These are phyloP conservation scores for Ciconia maguari DNA, from an alignment of 2,113 vertebrate genomes.

Conservation along the genomic window DNA sequence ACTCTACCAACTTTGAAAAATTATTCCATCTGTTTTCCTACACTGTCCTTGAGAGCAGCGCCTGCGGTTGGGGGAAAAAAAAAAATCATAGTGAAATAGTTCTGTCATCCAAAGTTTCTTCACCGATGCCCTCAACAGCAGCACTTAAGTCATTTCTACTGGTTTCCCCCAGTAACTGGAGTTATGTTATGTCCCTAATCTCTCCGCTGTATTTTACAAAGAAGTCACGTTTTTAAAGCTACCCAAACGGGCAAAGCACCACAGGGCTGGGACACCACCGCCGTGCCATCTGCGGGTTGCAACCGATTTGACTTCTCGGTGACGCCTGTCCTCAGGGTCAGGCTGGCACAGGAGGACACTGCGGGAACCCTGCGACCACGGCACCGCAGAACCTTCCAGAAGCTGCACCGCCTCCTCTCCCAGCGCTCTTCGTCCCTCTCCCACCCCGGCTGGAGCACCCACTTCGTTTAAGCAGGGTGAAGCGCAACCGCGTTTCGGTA, in stretches of 20 bases:
- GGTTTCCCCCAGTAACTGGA: fast-evolving
- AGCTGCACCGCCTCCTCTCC: no score
- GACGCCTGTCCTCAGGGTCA: no score
- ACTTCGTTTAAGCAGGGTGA: fast-evolving
- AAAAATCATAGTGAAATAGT: no score
- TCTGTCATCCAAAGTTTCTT: neutral
- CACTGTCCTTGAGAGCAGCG: fast-evolving
- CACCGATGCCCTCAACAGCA: neutral
- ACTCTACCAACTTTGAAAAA: neutral
- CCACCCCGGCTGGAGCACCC: no score
- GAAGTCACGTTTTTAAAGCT: fast-evolving
- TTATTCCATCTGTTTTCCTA: no score
- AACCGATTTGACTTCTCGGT: fast-evolving
- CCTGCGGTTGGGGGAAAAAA: neutral
- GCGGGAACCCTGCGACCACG: fast-evolving
- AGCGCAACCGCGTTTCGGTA: fast-evolving
- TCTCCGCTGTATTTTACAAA: fast-evolving
- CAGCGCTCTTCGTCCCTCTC: fast-evolving
- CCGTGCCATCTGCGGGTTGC: fast-evolving
- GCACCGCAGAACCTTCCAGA: neutral
- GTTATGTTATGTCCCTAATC: fast-evolving
- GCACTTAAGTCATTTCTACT: fast-evolving
- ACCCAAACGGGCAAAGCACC: fast-evolving
- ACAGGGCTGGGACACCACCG: fast-evolving
- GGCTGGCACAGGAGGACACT: fast-evolving